A percentile compares a stretch with the other conserved stretches of the same genome.
phyloP scores from a whole-genome alignment of 1,140 invertebrate genomes.

The Aphelenchoides avenae region DNA sequence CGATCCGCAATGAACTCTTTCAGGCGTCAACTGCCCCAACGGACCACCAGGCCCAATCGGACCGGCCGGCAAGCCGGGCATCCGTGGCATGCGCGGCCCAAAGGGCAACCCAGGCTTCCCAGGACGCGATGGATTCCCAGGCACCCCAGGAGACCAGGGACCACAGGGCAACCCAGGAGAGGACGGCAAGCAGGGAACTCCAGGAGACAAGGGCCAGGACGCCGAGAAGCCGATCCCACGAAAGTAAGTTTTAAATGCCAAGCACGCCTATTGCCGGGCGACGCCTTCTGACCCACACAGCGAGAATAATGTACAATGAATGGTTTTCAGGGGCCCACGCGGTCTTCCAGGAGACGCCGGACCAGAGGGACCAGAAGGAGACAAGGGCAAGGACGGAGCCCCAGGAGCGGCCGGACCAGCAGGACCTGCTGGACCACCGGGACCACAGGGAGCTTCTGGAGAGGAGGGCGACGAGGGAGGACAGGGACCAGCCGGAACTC shows the following conservation, averaged over 20 bases:
- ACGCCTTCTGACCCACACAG: too few relatives aligned
- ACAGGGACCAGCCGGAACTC: conserved; percentile 11
- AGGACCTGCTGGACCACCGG: conserved; percentile 18
- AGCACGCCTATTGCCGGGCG: too few relatives aligned
- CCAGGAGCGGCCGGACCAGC: conserved; percentile 17
- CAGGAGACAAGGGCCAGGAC: not conserved
- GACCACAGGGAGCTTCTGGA: conserved; percentile 5
- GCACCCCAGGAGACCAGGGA: conserved; percentile 9
- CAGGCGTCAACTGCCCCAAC: conserved; percentile 31
- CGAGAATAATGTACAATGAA: too few relatives aligned
- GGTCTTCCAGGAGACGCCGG: conserved; percentile 13
- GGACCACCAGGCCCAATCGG: conserved; percentile 33
- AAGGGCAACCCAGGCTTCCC: conserved; percentile 40
- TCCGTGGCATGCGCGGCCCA: conserved; percentile 39
- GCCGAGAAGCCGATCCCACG: too few relatives aligned
- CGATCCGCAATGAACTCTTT: not conserved
- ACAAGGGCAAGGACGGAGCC: not conserved
- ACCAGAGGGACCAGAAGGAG: not conserved
- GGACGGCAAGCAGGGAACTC: not conserved
- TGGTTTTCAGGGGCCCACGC: too few relatives aligned
- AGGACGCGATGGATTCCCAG: conserved; percentile 30
- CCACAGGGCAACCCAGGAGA: too few relatives aligned
- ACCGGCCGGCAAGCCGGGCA: conserved; percentile 33
- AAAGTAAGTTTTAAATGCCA: too few relatives aligned
- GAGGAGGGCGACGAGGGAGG: conserved; percentile 28